A percentile compares a stretch with the other conserved stretches of the same genome.
Conservation (phyloP, 2,113 vertebrate genomes). For the Podarcis cretensis region DNA sequence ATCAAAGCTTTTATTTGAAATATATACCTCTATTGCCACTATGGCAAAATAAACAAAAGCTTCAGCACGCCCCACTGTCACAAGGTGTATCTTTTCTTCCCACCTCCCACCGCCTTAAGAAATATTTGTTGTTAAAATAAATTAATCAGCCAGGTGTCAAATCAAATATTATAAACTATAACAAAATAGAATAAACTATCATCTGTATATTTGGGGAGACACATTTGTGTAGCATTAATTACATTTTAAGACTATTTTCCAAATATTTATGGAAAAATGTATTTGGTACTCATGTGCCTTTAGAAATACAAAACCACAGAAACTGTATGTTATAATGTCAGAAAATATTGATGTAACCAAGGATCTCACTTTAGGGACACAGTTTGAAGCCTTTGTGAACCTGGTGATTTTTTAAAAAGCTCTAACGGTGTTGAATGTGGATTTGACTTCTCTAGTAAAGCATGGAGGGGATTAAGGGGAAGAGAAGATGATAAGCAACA, state of each 20-base stretch:
- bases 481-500: not conserved
- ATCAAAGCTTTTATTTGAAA: not conserved
- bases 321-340: not conserved
- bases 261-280: slow-evolving; percentile 29
- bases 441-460: no score
- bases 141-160: slow-evolving; percentile 9
- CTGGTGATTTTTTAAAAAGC: not conserved
- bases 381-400: not conserved
- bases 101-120: not conserved
- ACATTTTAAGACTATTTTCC: not conserved
- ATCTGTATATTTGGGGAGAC: slow-evolving; percentile 36
- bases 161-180: slow-evolving; percentile 21
- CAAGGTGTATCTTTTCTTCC: not conserved
- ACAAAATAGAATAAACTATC: slow-evolving; percentile 17
- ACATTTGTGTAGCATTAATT: slow-evolving; percentile 11
- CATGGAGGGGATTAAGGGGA: no score
- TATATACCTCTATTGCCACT: not conserved
- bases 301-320: not conserved
- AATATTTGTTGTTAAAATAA: slow-evolving; percentile 1
- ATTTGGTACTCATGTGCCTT: slow-evolving; percentile 6
- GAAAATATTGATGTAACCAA: not conserved
- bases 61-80: not conserved
- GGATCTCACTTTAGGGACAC: not conserved
- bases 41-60: slow-evolving; percentile 10
- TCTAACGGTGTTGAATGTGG: not conserved